Conservation (phyloP, 2,888 invertebrate species). For the Cancer borealis region DNA sequence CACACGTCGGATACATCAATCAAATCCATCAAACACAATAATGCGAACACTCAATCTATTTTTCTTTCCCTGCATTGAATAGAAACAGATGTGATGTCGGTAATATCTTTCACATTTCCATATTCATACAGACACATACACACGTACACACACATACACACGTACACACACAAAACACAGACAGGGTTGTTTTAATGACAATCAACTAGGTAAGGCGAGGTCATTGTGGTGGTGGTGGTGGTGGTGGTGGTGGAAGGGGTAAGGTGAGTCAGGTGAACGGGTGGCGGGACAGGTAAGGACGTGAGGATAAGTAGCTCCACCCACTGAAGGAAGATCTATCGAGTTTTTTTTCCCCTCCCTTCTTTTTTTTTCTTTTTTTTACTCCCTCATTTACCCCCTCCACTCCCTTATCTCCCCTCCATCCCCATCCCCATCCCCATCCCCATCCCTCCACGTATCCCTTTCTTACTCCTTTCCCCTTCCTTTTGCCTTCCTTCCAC, state of each 20-base stretch:
- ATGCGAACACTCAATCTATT: neutral
- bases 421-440: neutral
- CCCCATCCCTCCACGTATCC: too few species aligned
- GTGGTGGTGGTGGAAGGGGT: neutral
- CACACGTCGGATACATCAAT: neutral
- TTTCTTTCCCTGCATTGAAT: neutral
- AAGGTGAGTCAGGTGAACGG: neutral
- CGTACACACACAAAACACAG: neutral
- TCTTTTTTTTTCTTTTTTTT: too few species aligned
- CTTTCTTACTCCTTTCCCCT: neutral
- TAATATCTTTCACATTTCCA: neutral
- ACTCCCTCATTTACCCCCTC: neutral
- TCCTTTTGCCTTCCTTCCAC: neutral
- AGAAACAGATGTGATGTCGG: neutral
- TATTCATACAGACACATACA: neutral
- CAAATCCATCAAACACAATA: neutral
- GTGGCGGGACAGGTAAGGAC: slow-evolving; percentile 23
- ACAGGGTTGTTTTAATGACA: neutral
- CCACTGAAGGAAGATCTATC: neutral
- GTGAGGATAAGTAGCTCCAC: neutral
- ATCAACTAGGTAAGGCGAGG: neutral
- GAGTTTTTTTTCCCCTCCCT: neutral
- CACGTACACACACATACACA: neutral
- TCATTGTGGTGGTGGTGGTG: neutral
- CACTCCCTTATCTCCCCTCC: neutral